phyloP scores from a whole-genome alignment of 2,888 invertebrate species.

The Metellina segmentata region DNA sequence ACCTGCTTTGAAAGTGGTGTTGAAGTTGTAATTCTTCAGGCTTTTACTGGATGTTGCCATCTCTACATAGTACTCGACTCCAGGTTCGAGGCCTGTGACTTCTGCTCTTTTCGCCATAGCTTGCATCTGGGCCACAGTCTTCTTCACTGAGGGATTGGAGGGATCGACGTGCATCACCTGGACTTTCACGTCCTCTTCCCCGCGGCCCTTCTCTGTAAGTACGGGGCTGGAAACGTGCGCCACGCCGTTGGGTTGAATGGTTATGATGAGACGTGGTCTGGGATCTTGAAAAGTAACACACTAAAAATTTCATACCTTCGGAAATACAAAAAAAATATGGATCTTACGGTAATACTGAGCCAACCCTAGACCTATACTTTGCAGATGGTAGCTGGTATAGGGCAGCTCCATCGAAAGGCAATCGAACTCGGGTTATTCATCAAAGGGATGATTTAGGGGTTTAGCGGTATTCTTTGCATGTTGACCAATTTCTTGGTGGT shows the following conservation, averaged over 20 bases:
- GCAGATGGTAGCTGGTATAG: no score
- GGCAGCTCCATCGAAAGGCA: no score
- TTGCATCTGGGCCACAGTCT: background rate
- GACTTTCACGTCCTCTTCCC: conserved; percentile 29
- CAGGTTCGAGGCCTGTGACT: conserved; percentile 49
- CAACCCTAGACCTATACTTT: no score
- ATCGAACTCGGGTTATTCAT: no score
- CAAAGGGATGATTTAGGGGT: no score
- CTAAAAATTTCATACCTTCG: background rate
- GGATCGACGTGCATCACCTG: background rate
- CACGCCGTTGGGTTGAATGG: conserved; percentile 26
- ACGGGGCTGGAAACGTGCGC: conserved; percentile 24
- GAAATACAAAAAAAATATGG: background rate
- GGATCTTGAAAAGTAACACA: conserved; percentile 51
- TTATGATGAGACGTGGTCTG: conserved; percentile 1
- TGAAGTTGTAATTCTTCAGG: conserved; percentile 30
- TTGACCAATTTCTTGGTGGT: no score
- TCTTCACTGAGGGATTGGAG: background rate
- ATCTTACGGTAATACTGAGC: no score
- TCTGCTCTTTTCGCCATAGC: conserved; percentile 8
- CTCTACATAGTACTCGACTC: conserved; percentile 40
- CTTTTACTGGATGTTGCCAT: conserved; percentile 18
- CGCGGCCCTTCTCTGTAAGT: conserved; percentile 43
- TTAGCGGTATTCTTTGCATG: no score
- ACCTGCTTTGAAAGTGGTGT: conserved; percentile 55